phyloP scores from a whole-genome alignment of 2,888 invertebrate genomes.

The Mallateleia sp. region DNA sequence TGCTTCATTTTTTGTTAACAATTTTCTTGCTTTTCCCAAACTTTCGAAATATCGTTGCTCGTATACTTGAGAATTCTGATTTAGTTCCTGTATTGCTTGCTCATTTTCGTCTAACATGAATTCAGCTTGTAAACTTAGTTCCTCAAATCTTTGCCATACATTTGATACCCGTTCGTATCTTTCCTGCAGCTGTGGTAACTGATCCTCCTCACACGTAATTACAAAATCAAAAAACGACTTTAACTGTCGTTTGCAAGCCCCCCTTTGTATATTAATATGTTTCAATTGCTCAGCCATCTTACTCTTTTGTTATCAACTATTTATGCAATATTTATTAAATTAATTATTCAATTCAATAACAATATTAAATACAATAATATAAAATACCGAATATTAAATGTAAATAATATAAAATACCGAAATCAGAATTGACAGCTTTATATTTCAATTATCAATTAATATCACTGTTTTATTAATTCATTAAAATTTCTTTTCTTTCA shows the following conservation, averaged over 20 bases:
- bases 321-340: too few species aligned
- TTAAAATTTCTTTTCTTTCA: too few species aligned
- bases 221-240: slow-evolving; percentile 11
- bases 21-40: not conserved
- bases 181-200: slow-evolving; percentile 13
- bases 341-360: too few species aligned
- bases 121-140: not conserved
- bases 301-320: too few species aligned
- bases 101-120: not conserved
- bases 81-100: not conserved
- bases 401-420: too few species aligned
- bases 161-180: not conserved
- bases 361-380: too few species aligned
- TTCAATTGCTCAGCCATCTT: not conserved
- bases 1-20: not conserved
- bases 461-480: too few species aligned
- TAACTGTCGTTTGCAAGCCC: not conserved
- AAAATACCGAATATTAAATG: too few species aligned
- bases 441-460: too few species aligned
- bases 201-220: not conserved
- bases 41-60: too few species aligned
- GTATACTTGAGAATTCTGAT: too few species aligned
- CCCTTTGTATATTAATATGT: not conserved
- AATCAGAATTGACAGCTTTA: too few species aligned
- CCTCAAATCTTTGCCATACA: not conserved